Evolutionary conservation across 2,113 vertebrate genomes (phyloP).

Genomic region (Oriolus oriolus): DNA sequence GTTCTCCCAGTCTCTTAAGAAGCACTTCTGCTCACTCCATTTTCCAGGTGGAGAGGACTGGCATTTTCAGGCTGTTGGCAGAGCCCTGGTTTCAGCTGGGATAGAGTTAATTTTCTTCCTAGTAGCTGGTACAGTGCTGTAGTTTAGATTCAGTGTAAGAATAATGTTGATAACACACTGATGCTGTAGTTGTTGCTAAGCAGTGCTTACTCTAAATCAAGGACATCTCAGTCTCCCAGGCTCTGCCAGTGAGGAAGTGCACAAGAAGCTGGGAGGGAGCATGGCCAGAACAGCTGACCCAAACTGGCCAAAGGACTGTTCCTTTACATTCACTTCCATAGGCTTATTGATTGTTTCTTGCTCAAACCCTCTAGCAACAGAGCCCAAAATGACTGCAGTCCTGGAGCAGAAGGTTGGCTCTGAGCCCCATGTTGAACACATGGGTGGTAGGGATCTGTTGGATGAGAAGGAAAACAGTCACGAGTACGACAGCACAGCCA

Average conservation of each 20-base stretch:
- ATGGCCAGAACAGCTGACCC: neutral
- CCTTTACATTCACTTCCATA: neutral
- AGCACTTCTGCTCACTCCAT: neutral
- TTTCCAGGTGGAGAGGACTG: neutral
- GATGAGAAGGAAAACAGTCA: neutral
- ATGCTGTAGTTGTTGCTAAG: neutral
- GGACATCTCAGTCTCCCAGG: neutral
- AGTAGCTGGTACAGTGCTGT: neutral
- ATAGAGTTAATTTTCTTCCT: neutral
- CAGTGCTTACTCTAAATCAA: neutral
- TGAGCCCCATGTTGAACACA: neutral
- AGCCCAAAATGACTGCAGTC: neutral
- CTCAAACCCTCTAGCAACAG: neutral
- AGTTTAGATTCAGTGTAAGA: neutral
- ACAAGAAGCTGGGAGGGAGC: neutral
- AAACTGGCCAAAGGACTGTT: neutral
- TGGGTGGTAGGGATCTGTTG: neutral
- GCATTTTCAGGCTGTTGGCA: neutral
- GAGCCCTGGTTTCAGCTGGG: neutral
- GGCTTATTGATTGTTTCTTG: neutral
- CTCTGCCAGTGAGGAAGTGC: neutral
- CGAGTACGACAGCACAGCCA: neutral
- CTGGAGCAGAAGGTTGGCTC: neutral
- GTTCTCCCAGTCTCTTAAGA: neutral
- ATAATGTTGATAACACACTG: neutral